phyloP scores from a whole-genome alignment of 2,888 invertebrate species.

The Pomacea canaliculata region DNA sequence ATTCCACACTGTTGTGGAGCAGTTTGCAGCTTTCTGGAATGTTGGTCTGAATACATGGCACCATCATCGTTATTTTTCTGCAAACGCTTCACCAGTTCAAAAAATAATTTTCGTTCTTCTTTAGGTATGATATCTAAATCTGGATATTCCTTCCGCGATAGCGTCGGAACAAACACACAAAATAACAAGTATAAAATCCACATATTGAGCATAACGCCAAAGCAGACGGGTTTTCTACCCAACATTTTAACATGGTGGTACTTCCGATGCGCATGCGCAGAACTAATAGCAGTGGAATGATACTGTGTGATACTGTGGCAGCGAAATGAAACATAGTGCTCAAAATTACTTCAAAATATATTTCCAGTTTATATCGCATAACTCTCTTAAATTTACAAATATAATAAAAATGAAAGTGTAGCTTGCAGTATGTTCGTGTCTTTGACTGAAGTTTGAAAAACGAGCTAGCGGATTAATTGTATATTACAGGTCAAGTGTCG shows the following conservation, averaged over 20 bases:
- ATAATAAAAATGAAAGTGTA: too few relatives aligned
- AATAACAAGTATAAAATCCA: slow-evolving; percentile 7
- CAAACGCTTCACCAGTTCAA: slow-evolving; percentile 21
- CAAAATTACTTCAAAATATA: too few relatives aligned
- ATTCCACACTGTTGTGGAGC: slow-evolving; percentile 2
- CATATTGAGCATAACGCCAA: slow-evolving; percentile 21
- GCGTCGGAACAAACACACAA: slow-evolving; percentile 13
- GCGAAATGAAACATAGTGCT: too few relatives aligned
- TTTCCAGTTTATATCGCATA: too few relatives aligned
- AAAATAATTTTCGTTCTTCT: slow-evolving; percentile 6
- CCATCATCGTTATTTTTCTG: slow-evolving; percentile 8
- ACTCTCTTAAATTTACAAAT: too few relatives aligned
- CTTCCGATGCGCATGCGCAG: slow-evolving; percentile 29
- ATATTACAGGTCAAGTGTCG: slow-evolving; percentile 16
- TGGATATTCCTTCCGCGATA: slow-evolving; percentile 18
- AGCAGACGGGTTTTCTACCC: slow-evolving; percentile 21
- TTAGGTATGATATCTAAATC: slow-evolving; percentile 6
- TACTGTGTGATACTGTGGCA: too few relatives aligned
- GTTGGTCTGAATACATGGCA: background rate
- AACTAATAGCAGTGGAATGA: background rate
- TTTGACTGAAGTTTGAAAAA: background rate
- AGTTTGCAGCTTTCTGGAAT: background rate
- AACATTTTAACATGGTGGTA: slow-evolving; percentile 25
- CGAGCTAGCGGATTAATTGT: slow-evolving; percentile 25
- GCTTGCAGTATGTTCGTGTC: background rate